A percentile compares a stretch with the other conserved stretches of the same genome.
Conservation (phyloP, 2,888 invertebrate species). For the Phania funesta region DNA sequence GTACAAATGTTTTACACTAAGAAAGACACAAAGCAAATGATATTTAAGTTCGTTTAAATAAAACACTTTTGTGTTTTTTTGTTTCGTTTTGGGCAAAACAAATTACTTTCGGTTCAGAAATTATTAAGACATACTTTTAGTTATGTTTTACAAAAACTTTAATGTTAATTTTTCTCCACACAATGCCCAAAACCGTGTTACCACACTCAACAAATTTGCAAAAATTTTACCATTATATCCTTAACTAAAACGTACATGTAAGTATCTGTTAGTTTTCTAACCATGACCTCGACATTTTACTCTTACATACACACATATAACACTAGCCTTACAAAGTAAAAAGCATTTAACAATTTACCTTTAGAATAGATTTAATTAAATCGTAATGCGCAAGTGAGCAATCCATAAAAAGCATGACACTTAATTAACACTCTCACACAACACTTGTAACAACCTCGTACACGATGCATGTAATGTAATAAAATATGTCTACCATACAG, state of each 20-base stretch:
- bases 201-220: too few species aligned
- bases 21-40: constrained; percentile 55
- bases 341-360: constrained; percentile 45
- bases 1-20: constrained; percentile 63
- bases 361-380: constrained; percentile 64
- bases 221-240: not conserved
- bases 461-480: not conserved
- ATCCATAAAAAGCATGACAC: constrained; percentile 56
- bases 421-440: constrained; percentile 63
- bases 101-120: too few species aligned
- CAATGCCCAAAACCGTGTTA: too few species aligned
- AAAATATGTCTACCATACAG: not conserved
- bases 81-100: too few species aligned
- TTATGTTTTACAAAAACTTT: too few species aligned
- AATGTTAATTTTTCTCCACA: too few species aligned
- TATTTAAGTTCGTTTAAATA: too few species aligned
- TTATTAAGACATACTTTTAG: too few species aligned
- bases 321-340: not conserved
- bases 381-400: constrained; percentile 61
- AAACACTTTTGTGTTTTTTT: constrained; percentile 46
- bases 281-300: constrained; percentile 43
- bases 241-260: not conserved
- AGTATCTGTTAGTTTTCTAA: not conserved
- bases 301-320: too few species aligned
- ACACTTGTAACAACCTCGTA: not conserved